Percentiles rank a stretch among this genome's conserved stretches.
These are phyloP conservation scores for Megathymus violae DNA, from an alignment of 1,140 invertebrate species.

Conservation along the genomic window DNA sequence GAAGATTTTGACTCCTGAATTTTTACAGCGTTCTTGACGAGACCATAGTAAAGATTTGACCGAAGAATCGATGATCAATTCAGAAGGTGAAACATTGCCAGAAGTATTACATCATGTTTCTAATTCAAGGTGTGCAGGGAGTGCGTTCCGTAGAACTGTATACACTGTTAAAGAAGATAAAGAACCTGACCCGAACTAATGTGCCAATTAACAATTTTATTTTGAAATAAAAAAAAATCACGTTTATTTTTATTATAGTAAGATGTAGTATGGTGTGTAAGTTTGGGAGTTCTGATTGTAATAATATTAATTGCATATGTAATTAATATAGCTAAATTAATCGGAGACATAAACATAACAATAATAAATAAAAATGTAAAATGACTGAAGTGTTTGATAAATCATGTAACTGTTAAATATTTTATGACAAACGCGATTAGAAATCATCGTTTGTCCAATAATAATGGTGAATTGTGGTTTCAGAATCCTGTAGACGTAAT, in stretches of 20 bases:
- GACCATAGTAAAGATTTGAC: slow-evolving; percentile 76
- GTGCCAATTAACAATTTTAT: slow-evolving; percentile 48
- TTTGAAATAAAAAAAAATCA: slow-evolving; percentile 13
- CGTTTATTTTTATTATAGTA: slow-evolving; percentile 8
- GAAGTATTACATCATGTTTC: slow-evolving; percentile 74
- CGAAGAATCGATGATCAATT: slow-evolving; percentile 73
- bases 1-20: slow-evolving; percentile 73
- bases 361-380: slow-evolving; percentile 42
- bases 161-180: slow-evolving; percentile 70
- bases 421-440: slow-evolving; percentile 40
- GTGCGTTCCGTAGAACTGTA: slow-evolving; percentile 64
- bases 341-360: slow-evolving; percentile 17
- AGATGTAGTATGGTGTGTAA: slow-evolving; percentile 4
- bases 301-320: slow-evolving; percentile 15
- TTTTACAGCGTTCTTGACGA: slow-evolving; percentile 75
- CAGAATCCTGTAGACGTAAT: slow-evolving; percentile 14
- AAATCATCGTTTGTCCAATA: slow-evolving; percentile 20
- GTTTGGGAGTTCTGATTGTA: slow-evolving; percentile 18
- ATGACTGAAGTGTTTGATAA: slow-evolving; percentile 54
- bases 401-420: slow-evolving; percentile 36
- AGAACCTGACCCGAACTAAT: slow-evolving; percentile 58
- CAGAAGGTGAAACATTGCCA: slow-evolving; percentile 70
- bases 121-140: slow-evolving; percentile 57
- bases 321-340: slow-evolving; percentile 21
- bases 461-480: slow-evolving; percentile 26